Conservation (phyloP, 1,140 invertebrate genomes). For the Ceratosolen fusciceps region DNA sequence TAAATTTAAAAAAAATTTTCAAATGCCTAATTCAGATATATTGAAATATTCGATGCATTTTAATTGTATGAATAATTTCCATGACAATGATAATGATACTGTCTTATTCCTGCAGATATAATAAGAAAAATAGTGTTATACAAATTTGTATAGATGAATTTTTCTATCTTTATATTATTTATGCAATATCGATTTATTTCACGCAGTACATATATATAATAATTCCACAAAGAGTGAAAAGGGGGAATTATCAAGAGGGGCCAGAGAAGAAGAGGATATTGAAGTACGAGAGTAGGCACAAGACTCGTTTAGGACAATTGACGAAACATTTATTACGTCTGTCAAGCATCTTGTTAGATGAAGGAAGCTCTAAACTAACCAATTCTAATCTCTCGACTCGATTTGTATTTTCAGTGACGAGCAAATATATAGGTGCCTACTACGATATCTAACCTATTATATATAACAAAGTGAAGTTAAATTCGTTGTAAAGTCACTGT, state of each 20-base stretch:
- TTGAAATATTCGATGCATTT: no score
- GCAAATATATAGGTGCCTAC: not conserved
- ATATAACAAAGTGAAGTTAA: not conserved
- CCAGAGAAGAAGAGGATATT: constrained; percentile 16
- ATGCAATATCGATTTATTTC: not conserved
- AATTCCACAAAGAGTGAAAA: no score
- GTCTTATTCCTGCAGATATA: no score
- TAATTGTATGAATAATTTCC: no score
- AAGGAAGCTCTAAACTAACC: constrained; percentile 58
- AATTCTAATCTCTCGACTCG: constrained; percentile 52
- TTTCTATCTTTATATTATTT: not conserved
- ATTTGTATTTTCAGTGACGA: constrained; percentile 15
- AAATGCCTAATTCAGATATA: no score
- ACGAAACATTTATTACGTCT: constrained; percentile 49
- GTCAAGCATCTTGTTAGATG: constrained; percentile 49
- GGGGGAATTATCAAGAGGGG: not conserved
- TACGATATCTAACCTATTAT: not conserved
- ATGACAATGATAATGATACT: no score
- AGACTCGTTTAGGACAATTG: constrained; percentile 57
- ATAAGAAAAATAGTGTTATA: no score
- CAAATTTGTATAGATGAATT: no score
- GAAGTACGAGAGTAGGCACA: constrained; percentile 48
- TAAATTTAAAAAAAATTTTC: no score
- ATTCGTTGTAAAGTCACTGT: not conserved
- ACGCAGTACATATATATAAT: no score